Evolutionary conservation across 2,888 invertebrate species (phyloP), one percentile per base, ranked within the genome.

Genomic region (Thereva unica): DNA sequence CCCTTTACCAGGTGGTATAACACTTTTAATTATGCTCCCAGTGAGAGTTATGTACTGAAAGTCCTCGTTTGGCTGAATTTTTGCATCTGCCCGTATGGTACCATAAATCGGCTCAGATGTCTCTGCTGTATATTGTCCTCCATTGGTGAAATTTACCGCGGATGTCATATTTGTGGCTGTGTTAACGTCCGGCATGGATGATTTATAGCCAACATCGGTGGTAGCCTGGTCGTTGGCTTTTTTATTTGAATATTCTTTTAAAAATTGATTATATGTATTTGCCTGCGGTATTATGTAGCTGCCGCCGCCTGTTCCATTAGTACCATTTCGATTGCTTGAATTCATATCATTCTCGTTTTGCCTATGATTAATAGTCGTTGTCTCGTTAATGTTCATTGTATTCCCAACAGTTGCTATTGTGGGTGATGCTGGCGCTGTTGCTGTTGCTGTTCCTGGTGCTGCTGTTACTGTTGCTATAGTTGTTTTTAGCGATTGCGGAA

Each of bases 1-100:
- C 61, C 81, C 80, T 76, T 80, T 81, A 75, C 81, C 81, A 69
- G 81, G 80, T 68, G 81, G 77, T 71, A 78, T 76, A 70, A 81
- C 81, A 71, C 81, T 81, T 72, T 78, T 77, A 70, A 81, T 81
- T 68, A 81, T 78, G 71, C 78, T 80, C 70, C 81, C 81, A 68
- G 79, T 77, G 56, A 79, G 71, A 65, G 81, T 81, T 63, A 80
- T 78, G 71, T 80, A 81, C 70, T 78, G 77, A 67, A 81, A 80
- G 40, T 77, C 76, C 68, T 78, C 79, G 67, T 77, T 76, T 47
- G 70, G 61, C 61, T 68, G 69, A 66, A 53, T 64, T 66, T 65
- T 69, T 37, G 54, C 54, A 40, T 67, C 64, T 12, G 69, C 64
- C 63, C 69, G 69, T 57, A 70, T 70, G 56, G 68, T 71, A 45